phyloP scores from a whole-genome alignment of 2,113 vertebrate species.

The Microcebus lehilahytsara region DNA sequence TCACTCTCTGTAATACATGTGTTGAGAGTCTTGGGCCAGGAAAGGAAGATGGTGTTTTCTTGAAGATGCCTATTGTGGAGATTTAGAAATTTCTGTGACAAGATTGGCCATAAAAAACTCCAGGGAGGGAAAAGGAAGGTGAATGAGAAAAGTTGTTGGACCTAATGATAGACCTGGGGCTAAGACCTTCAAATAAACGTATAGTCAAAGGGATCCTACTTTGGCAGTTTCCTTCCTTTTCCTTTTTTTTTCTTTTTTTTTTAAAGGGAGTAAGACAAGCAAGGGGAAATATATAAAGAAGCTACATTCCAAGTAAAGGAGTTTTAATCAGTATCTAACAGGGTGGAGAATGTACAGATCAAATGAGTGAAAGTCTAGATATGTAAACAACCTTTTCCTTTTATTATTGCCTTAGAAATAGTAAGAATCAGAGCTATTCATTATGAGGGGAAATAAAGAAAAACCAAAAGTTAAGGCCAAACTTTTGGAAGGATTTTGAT shows the following conservation, averaged over 20 bases:
- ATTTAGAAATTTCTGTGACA: not conserved
- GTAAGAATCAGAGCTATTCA: constrained; percentile 32
- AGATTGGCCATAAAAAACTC: not conserved
- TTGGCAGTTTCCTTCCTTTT: not conserved
- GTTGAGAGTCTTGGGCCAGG: not conserved
- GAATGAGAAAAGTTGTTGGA: not conserved
- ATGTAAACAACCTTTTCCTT: not conserved
- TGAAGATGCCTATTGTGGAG: not conserved
- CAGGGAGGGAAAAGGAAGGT: not conserved
- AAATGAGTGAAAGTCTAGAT: not conserved
- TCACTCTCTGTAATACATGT: not conserved
- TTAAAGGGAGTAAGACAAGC: not conserved
- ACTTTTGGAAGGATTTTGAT: constrained; percentile 33
- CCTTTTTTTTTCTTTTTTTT: not conserved
- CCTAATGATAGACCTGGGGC: not conserved
- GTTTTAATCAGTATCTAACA: constrained; percentile 30
- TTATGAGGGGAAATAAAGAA: not conserved
- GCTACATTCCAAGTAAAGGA: not conserved
- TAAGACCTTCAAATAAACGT: not conserved
- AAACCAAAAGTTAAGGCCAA: not conserved
- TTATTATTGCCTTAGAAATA: constrained; percentile 47
- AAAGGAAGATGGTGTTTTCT: not conserved
- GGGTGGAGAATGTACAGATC: not conserved
- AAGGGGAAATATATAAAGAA: not conserved
- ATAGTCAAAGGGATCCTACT: not conserved